Base-by-base conservation (phyloP, 2,888 invertebrate species). In the Therioaphis trifolii region DNA sequence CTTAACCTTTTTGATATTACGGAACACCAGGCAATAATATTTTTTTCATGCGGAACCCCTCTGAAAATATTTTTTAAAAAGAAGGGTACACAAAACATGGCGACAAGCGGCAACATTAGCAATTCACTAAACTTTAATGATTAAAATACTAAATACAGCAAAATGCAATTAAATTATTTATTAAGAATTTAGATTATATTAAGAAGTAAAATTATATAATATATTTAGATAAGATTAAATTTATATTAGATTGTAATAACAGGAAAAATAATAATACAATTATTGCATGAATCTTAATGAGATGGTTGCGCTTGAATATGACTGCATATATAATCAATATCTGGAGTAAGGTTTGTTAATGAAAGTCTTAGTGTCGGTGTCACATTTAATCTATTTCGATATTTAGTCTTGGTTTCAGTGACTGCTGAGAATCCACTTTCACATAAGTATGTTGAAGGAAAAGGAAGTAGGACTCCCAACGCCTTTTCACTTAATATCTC, bases 71-170 rank as follows among this genome's bases (percentile, higher is more conserved):
- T 24, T 46, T 24, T n/a, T 27, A 69, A 69, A 69, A 69, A 69
- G 24, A n/a, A 69, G 69, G 27, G 27, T 46, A 69, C 46, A 69
- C 58, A 21, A 66, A 66, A 66, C 66, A 66, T 66, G 66, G 21
- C 66, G 21, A 66, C 29, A 66, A 66, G 21, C 66, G 66, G 29
- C 29, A 74, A 74, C 55, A 74, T n/a, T 74, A 1, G 11, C n/a
- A 74, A 35, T 74, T 11, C 74, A 74, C 55, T 46, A 71, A 49
- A 49, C 49, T 49, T 11, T 15, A 49, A 18, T 49, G 49, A 49
- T 49, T 49, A 49, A 74, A n/a, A 74, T 74, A 74, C 74, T 74
- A 74, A 74, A 74, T 74, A 74, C 74, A 74, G 46, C 15, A 14
- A 71, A 72, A 72, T 72, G 24, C 18, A 29, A 52, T 52, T 21